phyloP scores from a whole-genome alignment of 1,140 invertebrate species.

The Hirudo medicinalis region DNA sequence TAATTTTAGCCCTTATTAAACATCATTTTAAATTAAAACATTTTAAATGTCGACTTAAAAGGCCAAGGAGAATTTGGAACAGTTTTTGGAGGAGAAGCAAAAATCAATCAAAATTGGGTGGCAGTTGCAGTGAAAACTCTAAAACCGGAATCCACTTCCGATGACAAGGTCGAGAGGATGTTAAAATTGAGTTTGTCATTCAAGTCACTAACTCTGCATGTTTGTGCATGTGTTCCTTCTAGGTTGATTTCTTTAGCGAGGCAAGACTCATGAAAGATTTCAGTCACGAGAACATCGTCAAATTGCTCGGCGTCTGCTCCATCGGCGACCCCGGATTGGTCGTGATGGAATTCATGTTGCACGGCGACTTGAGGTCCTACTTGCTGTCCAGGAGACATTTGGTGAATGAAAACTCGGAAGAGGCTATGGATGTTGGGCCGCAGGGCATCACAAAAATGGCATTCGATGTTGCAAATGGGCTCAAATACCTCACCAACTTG shows the following conservation, averaged over 20 bases:
- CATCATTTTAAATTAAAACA: too few relatives aligned
- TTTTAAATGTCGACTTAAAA: constrained; percentile 31
- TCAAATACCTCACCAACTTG: constrained; percentile 35
- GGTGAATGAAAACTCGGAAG: constrained; percentile 53
- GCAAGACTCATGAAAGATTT: constrained; percentile 82
- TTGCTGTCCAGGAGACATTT: constrained; percentile 66
- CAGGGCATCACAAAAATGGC: constrained; percentile 47
- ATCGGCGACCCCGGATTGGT: constrained; percentile 37
- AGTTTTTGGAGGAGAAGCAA: constrained; percentile 70
- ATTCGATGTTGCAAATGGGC: constrained; percentile 34
- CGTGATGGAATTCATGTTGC: constrained; percentile 40
- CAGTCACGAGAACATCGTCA: constrained; percentile 55
- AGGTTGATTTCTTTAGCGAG: constrained; percentile 72
- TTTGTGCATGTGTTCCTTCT: too few relatives aligned
- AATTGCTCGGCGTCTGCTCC: constrained; percentile 39
- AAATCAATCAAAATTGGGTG: constrained; percentile 56
- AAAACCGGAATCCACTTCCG: constrained; percentile 62
- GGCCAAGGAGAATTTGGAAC: constrained; percentile 77
- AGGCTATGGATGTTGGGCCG: constrained; percentile 58
- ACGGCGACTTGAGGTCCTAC: constrained; percentile 68
- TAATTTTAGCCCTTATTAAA: too few relatives aligned
- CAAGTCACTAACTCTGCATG: not conserved
- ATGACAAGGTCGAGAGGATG: constrained; percentile 52
- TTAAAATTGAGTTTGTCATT: not conserved
- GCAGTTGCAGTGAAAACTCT: constrained; percentile 81